Conservation (phyloP, 1,140 invertebrate genomes). For the Pentalonia nigronervosa region DNA sequence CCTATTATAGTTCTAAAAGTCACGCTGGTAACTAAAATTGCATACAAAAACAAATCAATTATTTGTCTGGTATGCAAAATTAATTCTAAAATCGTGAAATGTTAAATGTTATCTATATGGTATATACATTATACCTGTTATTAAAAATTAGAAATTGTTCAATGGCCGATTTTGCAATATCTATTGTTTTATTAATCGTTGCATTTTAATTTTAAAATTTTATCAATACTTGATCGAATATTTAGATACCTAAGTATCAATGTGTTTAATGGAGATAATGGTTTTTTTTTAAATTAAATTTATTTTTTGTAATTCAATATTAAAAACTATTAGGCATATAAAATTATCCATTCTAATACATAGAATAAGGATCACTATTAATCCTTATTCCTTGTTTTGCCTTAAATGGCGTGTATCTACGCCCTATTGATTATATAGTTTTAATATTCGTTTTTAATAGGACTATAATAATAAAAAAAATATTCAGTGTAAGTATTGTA, state of each 20-base stretch:
- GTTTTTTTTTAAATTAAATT: too few species aligned
- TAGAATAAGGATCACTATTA: not conserved
- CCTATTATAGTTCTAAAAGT: not conserved
- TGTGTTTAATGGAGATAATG: too few species aligned
- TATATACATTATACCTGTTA: not conserved
- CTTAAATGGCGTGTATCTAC: too few species aligned
- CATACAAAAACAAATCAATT: not conserved
- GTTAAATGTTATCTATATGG: not conserved
- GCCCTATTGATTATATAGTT: too few species aligned
- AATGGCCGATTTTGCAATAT: not conserved
- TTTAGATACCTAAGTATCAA: not conserved
- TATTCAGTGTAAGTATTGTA: too few species aligned
- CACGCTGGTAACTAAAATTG: not conserved
- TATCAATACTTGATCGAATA: not conserved
- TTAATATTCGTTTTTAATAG: too few species aligned
- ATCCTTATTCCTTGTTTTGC: too few species aligned
- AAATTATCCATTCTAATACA: not conserved
- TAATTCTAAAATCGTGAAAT: conserved; percentile 23
- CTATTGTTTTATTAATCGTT: conserved; percentile 14
- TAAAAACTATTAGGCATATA: not conserved
- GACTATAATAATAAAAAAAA: too few species aligned
- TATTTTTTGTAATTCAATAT: too few species aligned
- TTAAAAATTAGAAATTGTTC: not conserved
- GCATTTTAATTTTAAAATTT: not conserved
- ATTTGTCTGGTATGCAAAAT: not conserved